phyloP scores from a whole-genome alignment of 2,113 vertebrate species.

The Mungos mungo region DNA sequence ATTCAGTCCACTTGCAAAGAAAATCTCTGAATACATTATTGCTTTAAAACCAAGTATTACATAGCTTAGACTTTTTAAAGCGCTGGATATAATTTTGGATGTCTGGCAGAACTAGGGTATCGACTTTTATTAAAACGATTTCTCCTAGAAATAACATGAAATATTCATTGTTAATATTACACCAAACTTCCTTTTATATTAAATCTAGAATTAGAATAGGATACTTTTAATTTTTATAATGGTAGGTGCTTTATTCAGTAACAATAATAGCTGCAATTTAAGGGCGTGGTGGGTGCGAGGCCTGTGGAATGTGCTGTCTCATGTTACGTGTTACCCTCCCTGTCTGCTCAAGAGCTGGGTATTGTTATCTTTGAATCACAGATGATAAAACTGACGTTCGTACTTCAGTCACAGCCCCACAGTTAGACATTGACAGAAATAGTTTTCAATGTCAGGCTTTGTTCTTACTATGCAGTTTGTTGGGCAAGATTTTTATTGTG shows the following conservation, averaged over 20 bases:
- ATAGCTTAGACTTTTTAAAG: slow-evolving; percentile 58
- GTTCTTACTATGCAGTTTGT: not conserved
- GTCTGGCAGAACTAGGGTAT: slow-evolving; percentile 42
- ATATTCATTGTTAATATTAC: slow-evolving; percentile 68
- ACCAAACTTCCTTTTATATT: slow-evolving; percentile 58
- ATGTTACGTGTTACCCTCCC: not conserved
- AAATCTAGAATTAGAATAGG: slow-evolving; percentile 46
- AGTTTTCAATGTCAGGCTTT: not conserved
- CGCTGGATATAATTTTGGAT: slow-evolving; percentile 54
- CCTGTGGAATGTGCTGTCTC: not conserved
- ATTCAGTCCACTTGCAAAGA: slow-evolving; percentile 27
- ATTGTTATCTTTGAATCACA: not conserved
- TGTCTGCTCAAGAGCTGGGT: not conserved
- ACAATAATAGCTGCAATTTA: slow-evolving; percentile 8
- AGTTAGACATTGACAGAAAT: not conserved
- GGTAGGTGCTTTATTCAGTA: not conserved
- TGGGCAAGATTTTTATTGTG: not conserved
- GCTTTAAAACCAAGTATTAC: slow-evolving; percentile 52
- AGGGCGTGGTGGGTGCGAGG: not conserved
- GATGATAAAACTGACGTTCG: not conserved
- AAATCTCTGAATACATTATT: slow-evolving; percentile 48
- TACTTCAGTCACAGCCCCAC: not conserved
- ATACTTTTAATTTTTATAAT: slow-evolving; percentile 38
- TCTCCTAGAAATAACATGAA: slow-evolving; percentile 59
- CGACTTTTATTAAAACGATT: slow-evolving; percentile 69